phyloP scores from a whole-genome alignment of 35 echinoderm and acorn worm species.

The Acanthaster planci region DNA sequence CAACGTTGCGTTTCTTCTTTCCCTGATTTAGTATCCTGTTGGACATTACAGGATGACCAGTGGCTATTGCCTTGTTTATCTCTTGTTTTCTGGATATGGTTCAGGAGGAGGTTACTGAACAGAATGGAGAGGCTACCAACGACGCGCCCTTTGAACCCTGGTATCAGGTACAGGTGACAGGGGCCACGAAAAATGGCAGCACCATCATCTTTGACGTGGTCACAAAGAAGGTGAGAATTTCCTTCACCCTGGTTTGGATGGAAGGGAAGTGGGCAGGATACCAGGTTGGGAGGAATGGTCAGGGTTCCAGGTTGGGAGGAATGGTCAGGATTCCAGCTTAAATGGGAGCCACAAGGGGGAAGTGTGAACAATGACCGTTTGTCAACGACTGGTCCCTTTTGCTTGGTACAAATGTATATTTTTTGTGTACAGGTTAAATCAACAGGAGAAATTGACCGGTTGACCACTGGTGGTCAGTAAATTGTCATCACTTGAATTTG shows the following conservation, averaged over 20 bases:
- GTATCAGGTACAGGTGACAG: constrained; percentile 71
- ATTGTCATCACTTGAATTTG: too few species aligned
- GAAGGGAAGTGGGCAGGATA: too few species aligned
- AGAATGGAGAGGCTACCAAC: constrained; percentile 60
- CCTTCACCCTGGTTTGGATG: background rate
- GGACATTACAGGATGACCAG: too few species aligned
- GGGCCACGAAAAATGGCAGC: constrained; percentile 90
- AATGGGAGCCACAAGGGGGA: background rate
- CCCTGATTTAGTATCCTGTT: too few species aligned
- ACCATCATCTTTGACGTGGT: constrained; percentile 74
- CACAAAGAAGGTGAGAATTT: constrained; percentile 70
- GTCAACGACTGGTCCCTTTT: too few species aligned
- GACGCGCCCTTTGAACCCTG: constrained; percentile 90
- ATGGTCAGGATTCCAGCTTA: background rate
- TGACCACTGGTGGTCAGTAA: too few species aligned
- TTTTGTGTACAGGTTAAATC: too few species aligned
- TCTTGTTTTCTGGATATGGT: background rate
- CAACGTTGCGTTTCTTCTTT: too few species aligned
- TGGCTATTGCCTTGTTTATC: too few species aligned
- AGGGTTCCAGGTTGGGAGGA: constrained; percentile 2
- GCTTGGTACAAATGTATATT: too few species aligned
- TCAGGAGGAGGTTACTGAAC: constrained; percentile 51
- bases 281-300: background rate
- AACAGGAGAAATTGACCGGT: too few species aligned
- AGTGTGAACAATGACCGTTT: too few species aligned